phyloP scores from a whole-genome alignment of 2,888 invertebrate genomes.

The Sarcophaga subvicina region DNA sequence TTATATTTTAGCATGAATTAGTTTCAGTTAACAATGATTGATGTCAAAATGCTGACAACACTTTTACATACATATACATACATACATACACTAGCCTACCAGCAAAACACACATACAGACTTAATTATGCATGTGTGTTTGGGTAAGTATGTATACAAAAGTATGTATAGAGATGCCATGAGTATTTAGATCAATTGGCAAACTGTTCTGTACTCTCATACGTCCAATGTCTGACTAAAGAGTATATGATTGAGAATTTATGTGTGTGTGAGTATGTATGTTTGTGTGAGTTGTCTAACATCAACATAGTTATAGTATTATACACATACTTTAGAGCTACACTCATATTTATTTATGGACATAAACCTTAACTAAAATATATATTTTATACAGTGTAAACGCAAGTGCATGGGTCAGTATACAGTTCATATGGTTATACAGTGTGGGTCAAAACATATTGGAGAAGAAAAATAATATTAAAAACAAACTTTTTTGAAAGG shows the following conservation, averaged over 20 bases:
- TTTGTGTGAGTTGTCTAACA: not conserved
- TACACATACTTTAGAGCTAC: constrained; percentile 56
- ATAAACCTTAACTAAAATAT: constrained; percentile 55
- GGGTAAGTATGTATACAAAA: not conserved
- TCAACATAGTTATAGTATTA: constrained; percentile 55
- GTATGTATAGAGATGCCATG: not conserved
- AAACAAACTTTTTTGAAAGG: too few species aligned
- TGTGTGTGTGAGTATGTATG: not conserved
- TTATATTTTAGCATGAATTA: constrained; percentile 68
- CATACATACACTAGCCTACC: not conserved
- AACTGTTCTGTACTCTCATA: not conserved
- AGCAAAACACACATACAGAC: not conserved
- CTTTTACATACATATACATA: constrained; percentile 2
- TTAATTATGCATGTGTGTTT: not conserved
- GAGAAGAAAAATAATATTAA: too few species aligned
- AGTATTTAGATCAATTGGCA: not conserved
- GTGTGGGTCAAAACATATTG: too few species aligned
- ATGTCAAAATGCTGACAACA: constrained; percentile 67
- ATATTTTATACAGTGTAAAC: not conserved
- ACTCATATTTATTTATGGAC: constrained; percentile 63
- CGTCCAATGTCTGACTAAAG: not conserved
- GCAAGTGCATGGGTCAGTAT: not conserved
- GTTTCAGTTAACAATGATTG: constrained; percentile 67
- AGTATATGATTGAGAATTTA: not conserved
- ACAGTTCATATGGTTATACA: too few species aligned